Evolutionary conservation across 2,113 vertebrate genomes (phyloP).

Genomic region (Pollimyrus isidori): DNA sequence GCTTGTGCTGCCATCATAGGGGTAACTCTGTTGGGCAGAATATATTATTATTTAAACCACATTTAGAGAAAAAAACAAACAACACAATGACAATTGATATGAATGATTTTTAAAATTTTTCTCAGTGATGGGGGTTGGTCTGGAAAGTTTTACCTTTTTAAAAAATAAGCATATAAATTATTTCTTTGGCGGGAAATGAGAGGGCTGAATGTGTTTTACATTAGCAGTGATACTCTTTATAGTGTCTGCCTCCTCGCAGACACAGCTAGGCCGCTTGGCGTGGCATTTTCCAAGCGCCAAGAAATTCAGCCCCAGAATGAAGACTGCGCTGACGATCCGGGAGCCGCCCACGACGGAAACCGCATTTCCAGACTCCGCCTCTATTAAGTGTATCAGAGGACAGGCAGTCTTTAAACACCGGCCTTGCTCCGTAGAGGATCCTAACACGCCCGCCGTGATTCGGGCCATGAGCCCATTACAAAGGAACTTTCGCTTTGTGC

Average conservation of each 20-base stretch:
- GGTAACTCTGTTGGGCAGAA: not conserved
- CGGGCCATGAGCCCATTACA: constrained; percentile 33
- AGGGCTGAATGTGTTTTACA: constrained; percentile 24
- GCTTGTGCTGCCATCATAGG: not conserved
- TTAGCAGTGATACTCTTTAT: not conserved
- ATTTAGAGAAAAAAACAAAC: not conserved
- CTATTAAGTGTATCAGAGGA: constrained; percentile 39
- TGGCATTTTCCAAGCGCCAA: constrained; percentile 23
- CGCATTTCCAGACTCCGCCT: constrained; percentile 42
- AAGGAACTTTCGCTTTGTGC: constrained; percentile 23
- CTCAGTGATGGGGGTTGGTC: not conserved
- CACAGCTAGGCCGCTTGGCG: constrained; percentile 24
- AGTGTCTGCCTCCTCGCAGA: constrained; percentile 9
- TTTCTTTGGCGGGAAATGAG: not conserved
- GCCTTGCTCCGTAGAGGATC: constrained; percentile 24
- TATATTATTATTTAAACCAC: not conserved
- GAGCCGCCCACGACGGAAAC: constrained; percentile 30
- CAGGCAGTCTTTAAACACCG: constrained; percentile 31
- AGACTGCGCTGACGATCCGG: constrained; percentile 33
- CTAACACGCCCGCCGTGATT: constrained; percentile 34
- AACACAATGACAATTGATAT: not conserved
- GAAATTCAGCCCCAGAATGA: constrained; percentile 21
- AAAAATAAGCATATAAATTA: not conserved
- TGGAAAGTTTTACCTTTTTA: not conserved
- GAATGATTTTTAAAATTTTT: not conserved